phyloP scores from a whole-genome alignment of 2,888 invertebrate genomes.

The Rhamnusium bicolor region DNA sequence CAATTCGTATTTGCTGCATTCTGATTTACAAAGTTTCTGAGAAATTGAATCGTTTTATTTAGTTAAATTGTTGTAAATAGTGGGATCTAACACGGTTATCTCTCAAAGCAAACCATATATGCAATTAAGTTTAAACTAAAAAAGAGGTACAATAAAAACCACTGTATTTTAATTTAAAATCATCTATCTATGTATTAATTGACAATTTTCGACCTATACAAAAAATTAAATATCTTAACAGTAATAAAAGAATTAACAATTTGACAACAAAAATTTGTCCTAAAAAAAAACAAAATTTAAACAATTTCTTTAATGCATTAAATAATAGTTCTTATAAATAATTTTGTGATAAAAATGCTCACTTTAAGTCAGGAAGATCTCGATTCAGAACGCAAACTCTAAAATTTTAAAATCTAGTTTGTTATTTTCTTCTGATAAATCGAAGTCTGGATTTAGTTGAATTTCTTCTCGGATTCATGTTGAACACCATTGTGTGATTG shows the following conservation, averaged over 20 bases:
- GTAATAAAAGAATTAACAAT: conserved; percentile 13
- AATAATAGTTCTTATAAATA: conserved; percentile 9
- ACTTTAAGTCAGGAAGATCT: conserved; percentile 32
- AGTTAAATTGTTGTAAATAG: too few species aligned
- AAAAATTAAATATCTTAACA: conserved; percentile 19
- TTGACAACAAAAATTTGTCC: not conserved
- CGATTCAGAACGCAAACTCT: conserved; percentile 11
- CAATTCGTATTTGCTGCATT: too few species aligned
- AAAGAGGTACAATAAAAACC: conserved; percentile 21
- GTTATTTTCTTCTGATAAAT: not conserved
- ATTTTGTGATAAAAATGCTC: conserved; percentile 19
- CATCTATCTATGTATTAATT: conserved; percentile 18
- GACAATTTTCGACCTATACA: conserved; percentile 13
- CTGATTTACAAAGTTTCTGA: too few species aligned
- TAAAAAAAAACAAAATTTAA: conserved; percentile 5
- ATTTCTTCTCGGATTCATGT: conserved; percentile 45
- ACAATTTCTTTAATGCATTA: not conserved
- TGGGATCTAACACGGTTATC: too few species aligned
- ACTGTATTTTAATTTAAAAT: conserved; percentile 9
- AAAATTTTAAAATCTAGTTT: not conserved
- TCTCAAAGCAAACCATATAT: too few species aligned
- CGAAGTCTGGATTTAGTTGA: conserved; percentile 27
- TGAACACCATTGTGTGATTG: conserved; percentile 49
- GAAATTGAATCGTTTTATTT: too few species aligned
- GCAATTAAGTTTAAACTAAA: too few species aligned